These are phyloP conservation scores for Urocitellus parryii DNA, from an alignment of 2,113 vertebrate genomes.

Conservation along the genomic window DNA sequence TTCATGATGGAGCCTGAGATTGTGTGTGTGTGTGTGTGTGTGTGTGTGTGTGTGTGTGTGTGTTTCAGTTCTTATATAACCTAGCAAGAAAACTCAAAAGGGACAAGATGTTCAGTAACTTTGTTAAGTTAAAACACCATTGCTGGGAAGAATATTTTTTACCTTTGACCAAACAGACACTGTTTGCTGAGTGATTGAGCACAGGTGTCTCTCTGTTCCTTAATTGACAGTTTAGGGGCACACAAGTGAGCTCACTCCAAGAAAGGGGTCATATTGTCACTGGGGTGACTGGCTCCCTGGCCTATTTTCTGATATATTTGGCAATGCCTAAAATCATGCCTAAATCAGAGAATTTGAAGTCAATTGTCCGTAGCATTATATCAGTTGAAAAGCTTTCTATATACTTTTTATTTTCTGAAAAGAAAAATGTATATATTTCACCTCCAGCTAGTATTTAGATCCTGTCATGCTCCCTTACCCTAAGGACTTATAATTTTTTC, in stretches of 20 bases:
- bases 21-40: too few relatives aligned
- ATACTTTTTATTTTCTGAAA: slow-evolving; percentile 21
- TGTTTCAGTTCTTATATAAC: neutral
- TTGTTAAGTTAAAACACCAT: slow-evolving; percentile 36
- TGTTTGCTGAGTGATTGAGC: slow-evolving; percentile 26
- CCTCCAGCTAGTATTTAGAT: neutral
- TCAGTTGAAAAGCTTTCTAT: neutral
- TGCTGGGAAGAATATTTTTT: slow-evolving; percentile 4
- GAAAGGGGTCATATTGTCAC: neutral
- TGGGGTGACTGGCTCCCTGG: neutral
- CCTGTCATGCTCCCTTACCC: neutral
- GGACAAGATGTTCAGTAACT: neutral
- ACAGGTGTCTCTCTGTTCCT: neutral
- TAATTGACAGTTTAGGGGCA: slow-evolving; percentile 61
- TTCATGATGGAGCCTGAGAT: neutral
- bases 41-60: too few relatives aligned
- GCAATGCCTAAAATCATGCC: neutral
- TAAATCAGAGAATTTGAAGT: slow-evolving; percentile 43
- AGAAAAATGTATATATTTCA: neutral
- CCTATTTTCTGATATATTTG: slow-evolving; percentile 33
- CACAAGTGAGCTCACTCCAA: neutral
- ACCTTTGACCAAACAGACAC: slow-evolving; percentile 15
- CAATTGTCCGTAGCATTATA: neutral
- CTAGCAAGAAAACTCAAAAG: neutral
- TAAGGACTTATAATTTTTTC: neutral